These are phyloP conservation scores for Bryconaethiops microstoma DNA, from an alignment of 2,797 vertebrate genomes.

Conservation along the genomic window DNA sequence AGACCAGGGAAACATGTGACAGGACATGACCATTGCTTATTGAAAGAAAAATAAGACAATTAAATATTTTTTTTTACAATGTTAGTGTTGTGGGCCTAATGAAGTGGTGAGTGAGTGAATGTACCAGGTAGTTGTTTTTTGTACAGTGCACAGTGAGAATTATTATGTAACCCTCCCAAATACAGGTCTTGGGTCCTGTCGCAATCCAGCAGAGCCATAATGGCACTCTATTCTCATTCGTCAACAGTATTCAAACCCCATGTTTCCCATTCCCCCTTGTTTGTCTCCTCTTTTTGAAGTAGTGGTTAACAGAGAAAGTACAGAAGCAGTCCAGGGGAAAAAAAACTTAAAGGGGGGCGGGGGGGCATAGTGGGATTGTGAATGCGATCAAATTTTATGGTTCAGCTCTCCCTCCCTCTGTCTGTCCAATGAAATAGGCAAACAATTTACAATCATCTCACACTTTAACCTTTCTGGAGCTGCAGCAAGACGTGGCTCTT, in stretches of 20 bases:
- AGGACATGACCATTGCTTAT: no score
- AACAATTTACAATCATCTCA: slow-evolving; percentile 75
- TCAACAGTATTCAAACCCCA: slow-evolving; percentile 4
- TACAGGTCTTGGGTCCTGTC: not conserved
- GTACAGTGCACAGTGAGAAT: no score
- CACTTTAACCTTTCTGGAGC: slow-evolving; percentile 75
- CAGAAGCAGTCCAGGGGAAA: slow-evolving; percentile 8
- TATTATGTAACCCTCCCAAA: not conserved
- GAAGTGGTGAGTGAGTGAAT: no score
- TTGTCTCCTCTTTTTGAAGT: not conserved
- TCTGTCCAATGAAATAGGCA: slow-evolving; percentile 67
- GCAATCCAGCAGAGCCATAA: not conserved
- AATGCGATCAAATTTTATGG: slow-evolving; percentile 71
- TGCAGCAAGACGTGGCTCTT: slow-evolving; percentile 60
- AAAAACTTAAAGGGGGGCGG: not conserved
- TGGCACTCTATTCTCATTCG: not conserved
- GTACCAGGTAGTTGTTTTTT: no score
- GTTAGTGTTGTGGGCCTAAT: no score
- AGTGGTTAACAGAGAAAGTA: slow-evolving; percentile 26
- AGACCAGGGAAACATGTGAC: no score
- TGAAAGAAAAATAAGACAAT: no score
- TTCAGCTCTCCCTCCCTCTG: slow-evolving; percentile 69
- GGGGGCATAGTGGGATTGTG: slow-evolving; percentile 28
- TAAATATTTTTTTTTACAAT: not conserved
- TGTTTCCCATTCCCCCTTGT: not conserved